Percentiles rank a stretch among this genome's conserved stretches.
phyloP scores from a whole-genome alignment of 2,797 vertebrate species.

The Pipistrellus pygmaeus region DNA sequence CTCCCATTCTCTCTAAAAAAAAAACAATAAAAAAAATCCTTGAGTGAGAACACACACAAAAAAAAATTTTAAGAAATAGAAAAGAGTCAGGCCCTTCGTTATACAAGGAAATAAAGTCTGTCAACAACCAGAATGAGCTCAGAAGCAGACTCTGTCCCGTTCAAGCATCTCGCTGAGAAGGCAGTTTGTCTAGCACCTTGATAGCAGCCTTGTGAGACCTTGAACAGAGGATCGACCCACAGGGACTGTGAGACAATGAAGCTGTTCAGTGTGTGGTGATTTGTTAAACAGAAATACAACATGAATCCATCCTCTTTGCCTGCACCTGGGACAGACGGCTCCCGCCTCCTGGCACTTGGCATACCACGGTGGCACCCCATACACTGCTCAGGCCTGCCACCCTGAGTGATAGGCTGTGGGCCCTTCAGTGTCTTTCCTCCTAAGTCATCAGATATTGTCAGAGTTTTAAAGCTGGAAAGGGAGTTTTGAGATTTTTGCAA shows the following conservation, averaged over 20 bases:
- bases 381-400: background rate
- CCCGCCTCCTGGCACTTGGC: background rate
- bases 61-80: no score
- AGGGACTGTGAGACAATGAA: background rate
- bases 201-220: background rate
- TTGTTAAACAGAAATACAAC: background rate
- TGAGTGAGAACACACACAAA: no score
- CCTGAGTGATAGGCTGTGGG: background rate
- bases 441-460: background rate
- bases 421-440: background rate
- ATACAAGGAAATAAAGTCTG: background rate
- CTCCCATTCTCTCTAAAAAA: no score
- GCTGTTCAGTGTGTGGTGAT: background rate
- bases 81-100: background rate
- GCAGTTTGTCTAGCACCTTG: background rate
- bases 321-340: background rate
- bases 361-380: background rate
- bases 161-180: background rate
- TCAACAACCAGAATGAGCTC: background rate
- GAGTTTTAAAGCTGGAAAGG: conserved; percentile 4
- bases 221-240: background rate
- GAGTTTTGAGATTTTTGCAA: background rate
- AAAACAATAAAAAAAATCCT: no score
- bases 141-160: background rate
- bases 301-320: background rate